Evolutionary conservation across 2,113 vertebrate species (phyloP).

Genomic region (Garra rufa): DNA sequence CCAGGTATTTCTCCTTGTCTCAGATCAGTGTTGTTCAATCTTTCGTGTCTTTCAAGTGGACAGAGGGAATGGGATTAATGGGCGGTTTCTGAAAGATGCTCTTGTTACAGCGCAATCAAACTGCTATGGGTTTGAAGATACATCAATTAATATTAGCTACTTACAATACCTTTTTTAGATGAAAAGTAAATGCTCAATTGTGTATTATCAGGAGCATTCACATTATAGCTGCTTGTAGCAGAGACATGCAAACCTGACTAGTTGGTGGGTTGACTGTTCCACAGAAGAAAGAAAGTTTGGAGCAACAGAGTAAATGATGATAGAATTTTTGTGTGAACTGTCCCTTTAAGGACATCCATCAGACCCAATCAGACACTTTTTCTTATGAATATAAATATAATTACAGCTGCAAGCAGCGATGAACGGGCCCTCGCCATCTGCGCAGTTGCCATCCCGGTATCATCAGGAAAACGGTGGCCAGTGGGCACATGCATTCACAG

Average conservation of each 20-base stretch:
- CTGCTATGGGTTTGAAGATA: neutral
- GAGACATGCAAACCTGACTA: neutral
- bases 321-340: neutral
- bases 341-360: neutral
- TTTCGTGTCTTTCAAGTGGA: conserved; percentile 36
- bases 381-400: no score
- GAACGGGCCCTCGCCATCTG: no score
- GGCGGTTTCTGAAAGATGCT: conserved; percentile 11
- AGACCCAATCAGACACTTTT: neutral
- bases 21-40: conserved; percentile 35
- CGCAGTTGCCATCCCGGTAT: no score
- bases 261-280: neutral
- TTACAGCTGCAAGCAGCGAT: no score
- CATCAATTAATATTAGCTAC: neutral
- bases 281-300: neutral
- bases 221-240: neutral
- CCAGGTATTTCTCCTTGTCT: conserved; percentile 32
- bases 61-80: neutral
- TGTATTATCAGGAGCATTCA: neutral
- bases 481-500: no score
- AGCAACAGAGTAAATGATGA: neutral
- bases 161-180: neutral
- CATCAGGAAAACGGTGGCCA: no score
- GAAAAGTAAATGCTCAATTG: neutral
- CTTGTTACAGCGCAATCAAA: neutral